Percentiles rank a stretch among this genome's conserved stretches.
phyloP scores from a whole-genome alignment of 2,797 vertebrate genomes.

The Phaenicophaeus curvirostris region DNA sequence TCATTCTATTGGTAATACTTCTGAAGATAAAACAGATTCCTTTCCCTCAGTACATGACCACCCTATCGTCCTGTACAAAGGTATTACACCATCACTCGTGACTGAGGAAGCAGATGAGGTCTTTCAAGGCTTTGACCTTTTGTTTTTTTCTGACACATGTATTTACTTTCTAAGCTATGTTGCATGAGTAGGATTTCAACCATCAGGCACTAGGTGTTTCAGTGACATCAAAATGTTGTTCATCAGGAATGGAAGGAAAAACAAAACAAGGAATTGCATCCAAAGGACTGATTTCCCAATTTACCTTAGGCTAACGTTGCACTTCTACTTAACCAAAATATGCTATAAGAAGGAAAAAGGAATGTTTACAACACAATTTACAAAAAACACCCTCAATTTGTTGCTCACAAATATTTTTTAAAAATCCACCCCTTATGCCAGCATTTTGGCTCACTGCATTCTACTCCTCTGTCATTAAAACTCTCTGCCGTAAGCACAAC shows the following conservation, averaged over 20 bases:
- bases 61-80: not conserved
- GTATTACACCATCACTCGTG: not conserved
- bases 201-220: not conserved
- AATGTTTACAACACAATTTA: constrained; percentile 65
- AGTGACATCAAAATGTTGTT: constrained; percentile 13
- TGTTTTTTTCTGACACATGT: too few species aligned
- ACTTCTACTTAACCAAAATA: constrained; percentile 64
- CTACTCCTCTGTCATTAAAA: constrained; percentile 68
- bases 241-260: not conserved
- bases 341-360: constrained; percentile 44
- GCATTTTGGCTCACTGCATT: constrained; percentile 61
- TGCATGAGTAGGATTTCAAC: not conserved
- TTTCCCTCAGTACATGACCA: not conserved
- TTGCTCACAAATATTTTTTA: constrained; percentile 66
- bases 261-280: constrained; percentile 24
- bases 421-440: constrained; percentile 62
- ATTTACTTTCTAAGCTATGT: constrained; percentile 4
- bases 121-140: not conserved
- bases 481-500: constrained; percentile 74
- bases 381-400: constrained; percentile 54
- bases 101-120: not conserved
- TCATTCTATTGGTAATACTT: not conserved
- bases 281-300: constrained; percentile 55
- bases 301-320: constrained; percentile 51
- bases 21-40: not conserved